Evolutionary conservation across 2,888 invertebrate genomes (phyloP).

Genomic region (Odontocolon sp.): DNA sequence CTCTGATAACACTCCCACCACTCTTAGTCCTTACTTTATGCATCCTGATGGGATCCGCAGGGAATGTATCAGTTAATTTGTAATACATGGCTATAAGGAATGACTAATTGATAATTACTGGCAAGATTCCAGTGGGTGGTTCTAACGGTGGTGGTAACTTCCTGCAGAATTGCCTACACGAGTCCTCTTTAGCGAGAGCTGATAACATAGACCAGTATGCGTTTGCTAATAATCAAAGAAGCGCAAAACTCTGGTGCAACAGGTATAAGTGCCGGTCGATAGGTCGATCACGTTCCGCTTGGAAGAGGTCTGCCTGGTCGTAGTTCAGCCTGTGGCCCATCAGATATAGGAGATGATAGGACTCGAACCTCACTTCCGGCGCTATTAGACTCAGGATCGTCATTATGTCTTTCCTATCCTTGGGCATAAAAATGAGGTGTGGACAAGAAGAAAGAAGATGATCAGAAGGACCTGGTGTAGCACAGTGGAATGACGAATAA

Average conservation of each 20-base stretch:
- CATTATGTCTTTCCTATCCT: not conserved
- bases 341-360: slow-evolving; percentile 69
- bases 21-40: not conserved
- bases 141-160: slow-evolving; percentile 44
- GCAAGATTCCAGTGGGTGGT: slow-evolving; percentile 26
- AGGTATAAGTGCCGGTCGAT: slow-evolving; percentile 31
- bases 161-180: slow-evolving; percentile 9
- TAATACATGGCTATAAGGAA: slow-evolving; percentile 35
- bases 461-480: too few species aligned
- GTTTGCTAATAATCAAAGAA: slow-evolving; percentile 45
- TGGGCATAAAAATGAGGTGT: slow-evolving; percentile 30
- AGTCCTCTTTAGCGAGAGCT: slow-evolving; percentile 7
- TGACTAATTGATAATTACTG: slow-evolving; percentile 55
- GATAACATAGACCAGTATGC: not conserved
- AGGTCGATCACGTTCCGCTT: slow-evolving; percentile 56
- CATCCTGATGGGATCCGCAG: not conserved
- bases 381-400: not conserved
- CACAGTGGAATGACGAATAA: too few species aligned
- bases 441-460: too few species aligned
- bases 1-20: too few species aligned
- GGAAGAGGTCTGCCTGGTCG: slow-evolving; percentile 65
- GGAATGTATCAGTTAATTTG: slow-evolving; percentile 21
- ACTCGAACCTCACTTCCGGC: slow-evolving; percentile 3
- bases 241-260: not conserved
- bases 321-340: slow-evolving; percentile 77